Conservation (phyloP, 2,888 invertebrate genomes). For the Athalia cordata region DNA sequence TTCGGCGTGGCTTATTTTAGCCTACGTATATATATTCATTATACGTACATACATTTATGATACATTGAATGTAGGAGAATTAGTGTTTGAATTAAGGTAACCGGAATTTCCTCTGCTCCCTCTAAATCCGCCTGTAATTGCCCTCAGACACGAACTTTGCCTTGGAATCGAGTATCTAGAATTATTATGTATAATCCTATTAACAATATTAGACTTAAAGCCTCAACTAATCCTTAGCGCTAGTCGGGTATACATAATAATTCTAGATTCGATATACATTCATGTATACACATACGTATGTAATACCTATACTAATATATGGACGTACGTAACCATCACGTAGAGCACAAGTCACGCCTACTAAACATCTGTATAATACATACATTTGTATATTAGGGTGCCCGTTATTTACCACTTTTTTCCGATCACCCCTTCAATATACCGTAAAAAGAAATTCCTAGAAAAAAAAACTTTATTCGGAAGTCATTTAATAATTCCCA, state of each 20-base stretch:
- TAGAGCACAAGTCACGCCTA: no score
- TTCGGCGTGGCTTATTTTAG: no score
- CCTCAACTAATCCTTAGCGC: slow-evolving; percentile 32
- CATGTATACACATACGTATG: background rate
- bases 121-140: slow-evolving; percentile 37
- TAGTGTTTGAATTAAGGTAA: slow-evolving; percentile 33
- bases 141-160: slow-evolving; percentile 39
- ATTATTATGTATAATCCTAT: slow-evolving; percentile 50
- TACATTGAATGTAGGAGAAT: slow-evolving; percentile 12
- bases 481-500: no score
- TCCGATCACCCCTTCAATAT: no score
- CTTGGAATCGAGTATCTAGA: slow-evolving; percentile 39
- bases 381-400: no score
- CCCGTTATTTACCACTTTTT: no score
- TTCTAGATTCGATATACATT: slow-evolving; percentile 15
- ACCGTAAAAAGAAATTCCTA: no score
- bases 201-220: slow-evolving; percentile 45
- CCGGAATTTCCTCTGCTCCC: background rate
- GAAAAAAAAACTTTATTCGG: no score
- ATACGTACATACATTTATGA: no score
- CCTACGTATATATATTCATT: no score
- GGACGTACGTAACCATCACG: no score
- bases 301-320: background rate
- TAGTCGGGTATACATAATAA: slow-evolving; percentile 5
- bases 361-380: no score